These are phyloP conservation scores for Ariolimax columbianus DNA, from an alignment of 2,888 invertebrate species.

Conservation along the genomic window DNA sequence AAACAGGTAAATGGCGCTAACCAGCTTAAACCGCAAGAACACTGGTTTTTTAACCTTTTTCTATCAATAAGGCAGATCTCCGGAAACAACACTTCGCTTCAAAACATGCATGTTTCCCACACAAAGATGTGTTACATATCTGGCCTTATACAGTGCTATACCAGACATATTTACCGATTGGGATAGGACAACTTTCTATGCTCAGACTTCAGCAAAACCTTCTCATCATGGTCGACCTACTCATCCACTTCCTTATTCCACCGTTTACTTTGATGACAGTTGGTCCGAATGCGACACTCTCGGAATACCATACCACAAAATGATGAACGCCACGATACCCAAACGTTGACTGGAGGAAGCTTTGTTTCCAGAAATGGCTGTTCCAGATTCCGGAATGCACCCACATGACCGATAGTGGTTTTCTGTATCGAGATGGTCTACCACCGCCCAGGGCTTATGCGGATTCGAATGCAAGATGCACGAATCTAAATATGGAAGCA, in stretches of 20 bases:
- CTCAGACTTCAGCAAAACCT: slow-evolving; percentile 24
- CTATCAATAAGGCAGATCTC: no score
- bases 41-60: no score
- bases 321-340: background rate
- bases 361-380: slow-evolving; percentile 46
- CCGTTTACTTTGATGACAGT: slow-evolving; percentile 41
- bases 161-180: no score
- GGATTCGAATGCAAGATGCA: background rate
- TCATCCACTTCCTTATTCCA: slow-evolving; percentile 19
- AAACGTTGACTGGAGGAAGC: slow-evolving; percentile 31
- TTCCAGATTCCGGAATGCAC: slow-evolving; percentile 41
- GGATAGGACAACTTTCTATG: slow-evolving; percentile 34
- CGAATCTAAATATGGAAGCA: slow-evolving; percentile 11
- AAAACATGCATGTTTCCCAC: no score
- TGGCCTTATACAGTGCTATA: no score
- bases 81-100: no score
- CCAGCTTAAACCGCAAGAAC: no score
- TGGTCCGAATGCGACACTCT: background rate
- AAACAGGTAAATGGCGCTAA: no score
- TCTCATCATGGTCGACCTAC: slow-evolving; percentile 24
- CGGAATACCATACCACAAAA: background rate
- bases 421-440: slow-evolving; percentile 5
- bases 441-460: slow-evolving; percentile 11
- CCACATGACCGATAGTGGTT: slow-evolving; percentile 27
- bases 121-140: no score